Evolutionary conservation across 2,113 vertebrate genomes (phyloP).

Genomic region (Syngnathus typhle): DNA sequence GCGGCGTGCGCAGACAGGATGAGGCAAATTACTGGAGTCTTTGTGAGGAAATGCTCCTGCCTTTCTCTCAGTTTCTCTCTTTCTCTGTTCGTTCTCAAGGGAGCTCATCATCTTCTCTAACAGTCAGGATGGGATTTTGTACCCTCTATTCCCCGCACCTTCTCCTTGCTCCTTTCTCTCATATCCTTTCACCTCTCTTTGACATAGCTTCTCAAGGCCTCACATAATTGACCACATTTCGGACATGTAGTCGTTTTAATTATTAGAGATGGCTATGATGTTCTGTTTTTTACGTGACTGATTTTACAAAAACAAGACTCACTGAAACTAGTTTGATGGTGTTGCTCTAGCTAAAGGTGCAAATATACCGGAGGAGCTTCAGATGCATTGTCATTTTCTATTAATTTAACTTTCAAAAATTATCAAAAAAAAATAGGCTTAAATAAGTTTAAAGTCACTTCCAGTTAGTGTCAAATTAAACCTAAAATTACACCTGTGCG

Average conservation of each 20-base stretch:
- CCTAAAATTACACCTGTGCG: too few species aligned
- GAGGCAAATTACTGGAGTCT: constrained; percentile 83
- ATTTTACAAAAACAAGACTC: too few species aligned
- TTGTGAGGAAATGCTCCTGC: constrained; percentile 81
- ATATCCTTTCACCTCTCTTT: constrained; percentile 48
- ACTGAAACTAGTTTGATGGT: too few species aligned
- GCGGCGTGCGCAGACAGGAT: constrained; percentile 74
- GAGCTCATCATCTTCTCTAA: constrained; percentile 90
- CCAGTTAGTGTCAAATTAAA: too few species aligned
- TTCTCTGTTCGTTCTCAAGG: constrained; percentile 79
- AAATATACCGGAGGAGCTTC: too few species aligned
- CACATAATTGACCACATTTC: constrained; percentile 2
- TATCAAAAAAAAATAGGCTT: too few species aligned
- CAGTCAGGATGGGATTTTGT: constrained; percentile 91
- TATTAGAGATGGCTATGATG: neutral
- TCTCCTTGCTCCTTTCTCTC: constrained; percentile 60
- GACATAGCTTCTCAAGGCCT: constrained; percentile 24
- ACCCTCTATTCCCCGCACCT: constrained; percentile 78
- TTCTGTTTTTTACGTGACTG: too few species aligned
- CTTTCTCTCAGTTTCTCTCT: constrained; percentile 46
- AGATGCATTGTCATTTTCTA: too few species aligned
- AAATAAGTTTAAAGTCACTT: too few species aligned
- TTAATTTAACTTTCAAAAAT: too few species aligned
- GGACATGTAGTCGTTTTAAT: neutral
- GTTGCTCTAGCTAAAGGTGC: too few species aligned